Conservation (phyloP, 1,140 invertebrate species). For the Yoshiicerus persimilis region DNA sequence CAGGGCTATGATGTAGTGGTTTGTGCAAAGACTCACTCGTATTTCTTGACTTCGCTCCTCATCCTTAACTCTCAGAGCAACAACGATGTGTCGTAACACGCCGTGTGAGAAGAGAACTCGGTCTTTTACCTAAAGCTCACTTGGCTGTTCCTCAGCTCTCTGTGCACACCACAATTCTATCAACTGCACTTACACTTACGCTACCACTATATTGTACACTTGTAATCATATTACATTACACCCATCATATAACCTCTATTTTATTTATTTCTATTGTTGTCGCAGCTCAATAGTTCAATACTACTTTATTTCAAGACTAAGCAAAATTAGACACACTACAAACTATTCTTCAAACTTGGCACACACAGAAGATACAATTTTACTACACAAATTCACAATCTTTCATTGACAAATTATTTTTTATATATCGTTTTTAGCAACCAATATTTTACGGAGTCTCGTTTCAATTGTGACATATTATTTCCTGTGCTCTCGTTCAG, state of each 20-base stretch:
- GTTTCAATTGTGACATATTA: neutral
- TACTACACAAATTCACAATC: no score
- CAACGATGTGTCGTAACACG: neutral
- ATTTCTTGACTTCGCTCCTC: neutral
- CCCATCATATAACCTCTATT: no score
- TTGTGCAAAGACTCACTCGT: no score
- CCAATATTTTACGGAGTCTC: neutral
- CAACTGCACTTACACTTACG: slow-evolving; percentile 2
- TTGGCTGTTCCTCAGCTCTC: slow-evolving; percentile 20
- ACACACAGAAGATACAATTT: no score
- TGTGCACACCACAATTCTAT: neutral
- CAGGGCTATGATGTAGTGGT: neutral
- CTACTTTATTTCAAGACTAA: no score
- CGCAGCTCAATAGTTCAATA: no score
- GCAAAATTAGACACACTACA: no score
- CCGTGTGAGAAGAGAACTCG: slow-evolving; percentile 5
- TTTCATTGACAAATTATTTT: no score
- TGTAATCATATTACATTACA: neutral
- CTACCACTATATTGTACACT: neutral
- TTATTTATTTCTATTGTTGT: no score
- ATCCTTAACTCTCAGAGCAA: neutral
- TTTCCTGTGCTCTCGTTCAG: neutral
- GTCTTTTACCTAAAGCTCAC: slow-evolving; percentile 18
- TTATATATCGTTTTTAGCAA: no score
- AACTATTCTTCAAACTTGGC: no score